These are phyloP conservation scores for Brenthis daphne DNA, from an alignment of 2,888 invertebrate species.

Conservation along the genomic window DNA sequence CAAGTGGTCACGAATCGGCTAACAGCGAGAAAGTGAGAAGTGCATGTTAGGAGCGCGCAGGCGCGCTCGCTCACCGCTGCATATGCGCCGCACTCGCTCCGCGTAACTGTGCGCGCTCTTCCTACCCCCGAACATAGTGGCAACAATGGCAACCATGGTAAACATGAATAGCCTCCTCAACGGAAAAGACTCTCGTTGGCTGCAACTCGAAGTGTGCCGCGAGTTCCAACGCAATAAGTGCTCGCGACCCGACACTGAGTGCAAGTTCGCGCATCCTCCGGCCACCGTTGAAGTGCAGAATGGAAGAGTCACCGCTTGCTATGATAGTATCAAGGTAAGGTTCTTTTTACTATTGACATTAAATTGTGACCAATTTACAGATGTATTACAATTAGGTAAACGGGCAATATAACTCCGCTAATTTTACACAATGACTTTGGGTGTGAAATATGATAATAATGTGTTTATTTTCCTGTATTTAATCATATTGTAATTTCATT, in stretches of 20 bases:
- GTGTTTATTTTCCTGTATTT: no score
- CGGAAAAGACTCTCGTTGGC: constrained; percentile 99
- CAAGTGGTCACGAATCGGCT: constrained; percentile 51
- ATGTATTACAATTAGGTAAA: no score
- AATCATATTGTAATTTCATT: no score
- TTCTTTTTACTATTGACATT: constrained; percentile 15
- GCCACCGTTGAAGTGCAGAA: constrained; percentile 99
- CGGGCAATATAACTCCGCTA: no score
- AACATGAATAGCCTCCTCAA: constrained; percentile 98
- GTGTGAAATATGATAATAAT: no score
- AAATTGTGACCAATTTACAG: background rate
- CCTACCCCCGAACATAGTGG: constrained; percentile 61
- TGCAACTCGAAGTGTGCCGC: constrained; percentile 99
- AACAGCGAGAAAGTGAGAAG: constrained; percentile 60
- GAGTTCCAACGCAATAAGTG: constrained; percentile 99
- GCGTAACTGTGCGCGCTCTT: constrained; percentile 73
- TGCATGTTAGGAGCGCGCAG: constrained; percentile 72
- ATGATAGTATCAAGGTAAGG: constrained; percentile 99
- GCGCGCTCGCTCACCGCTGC: constrained; percentile 72
- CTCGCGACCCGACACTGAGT: constrained; percentile 99
- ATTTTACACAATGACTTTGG: no score
- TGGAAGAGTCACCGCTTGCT: constrained; percentile 99
- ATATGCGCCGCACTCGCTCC: constrained; percentile 78
- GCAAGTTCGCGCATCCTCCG: constrained; percentile 99
- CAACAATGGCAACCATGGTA: constrained; percentile 92